phyloP scores from a whole-genome alignment of 2,888 invertebrate genomes.

The Aleiodes alternator region DNA sequence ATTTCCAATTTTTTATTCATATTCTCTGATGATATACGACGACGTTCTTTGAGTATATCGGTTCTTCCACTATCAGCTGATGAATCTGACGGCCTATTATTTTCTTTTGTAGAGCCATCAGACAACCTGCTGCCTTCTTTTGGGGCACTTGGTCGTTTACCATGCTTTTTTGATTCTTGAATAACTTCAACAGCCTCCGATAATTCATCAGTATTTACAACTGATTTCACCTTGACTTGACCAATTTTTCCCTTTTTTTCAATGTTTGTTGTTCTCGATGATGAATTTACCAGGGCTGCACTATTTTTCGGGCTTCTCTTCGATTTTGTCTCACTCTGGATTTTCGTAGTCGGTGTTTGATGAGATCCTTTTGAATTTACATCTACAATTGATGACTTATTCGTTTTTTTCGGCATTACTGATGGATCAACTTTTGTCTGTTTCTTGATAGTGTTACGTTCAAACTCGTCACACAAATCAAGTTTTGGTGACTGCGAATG shows the following conservation, averaged over 20 bases:
- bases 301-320: slow-evolving; percentile 26
- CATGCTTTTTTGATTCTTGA: slow-evolving; percentile 33
- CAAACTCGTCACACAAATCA: slow-evolving; percentile 22
- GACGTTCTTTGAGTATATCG: slow-evolving; percentile 51
- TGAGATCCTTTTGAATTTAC: not conserved
- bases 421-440: slow-evolving; percentile 19
- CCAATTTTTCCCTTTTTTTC: slow-evolving; percentile 12
- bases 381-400: slow-evolving; percentile 30
- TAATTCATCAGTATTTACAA: slow-evolving; percentile 40
- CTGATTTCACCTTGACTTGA: slow-evolving; percentile 45
- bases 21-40: slow-evolving; percentile 49
- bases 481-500: slow-evolving; percentile 39
- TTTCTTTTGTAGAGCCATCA: slow-evolving; percentile 68
- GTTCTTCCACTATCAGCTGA: slow-evolving; percentile 56
- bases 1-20: slow-evolving; percentile 55
- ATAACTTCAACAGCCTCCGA: slow-evolving; percentile 33
- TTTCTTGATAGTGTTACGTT: slow-evolving; percentile 36
- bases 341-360: slow-evolving; percentile 10
- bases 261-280: slow-evolving; percentile 23
- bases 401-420: slow-evolving; percentile 32
- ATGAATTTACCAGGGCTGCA: not conserved
- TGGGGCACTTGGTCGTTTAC: slow-evolving; percentile 39
- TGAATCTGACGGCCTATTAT: slow-evolving; percentile 63
- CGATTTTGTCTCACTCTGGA: not conserved
- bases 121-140: slow-evolving; percentile 51